These are phyloP conservation scores for Lithophane ornitopus DNA, from an alignment of 2,888 invertebrate genomes.

Conservation along the genomic window DNA sequence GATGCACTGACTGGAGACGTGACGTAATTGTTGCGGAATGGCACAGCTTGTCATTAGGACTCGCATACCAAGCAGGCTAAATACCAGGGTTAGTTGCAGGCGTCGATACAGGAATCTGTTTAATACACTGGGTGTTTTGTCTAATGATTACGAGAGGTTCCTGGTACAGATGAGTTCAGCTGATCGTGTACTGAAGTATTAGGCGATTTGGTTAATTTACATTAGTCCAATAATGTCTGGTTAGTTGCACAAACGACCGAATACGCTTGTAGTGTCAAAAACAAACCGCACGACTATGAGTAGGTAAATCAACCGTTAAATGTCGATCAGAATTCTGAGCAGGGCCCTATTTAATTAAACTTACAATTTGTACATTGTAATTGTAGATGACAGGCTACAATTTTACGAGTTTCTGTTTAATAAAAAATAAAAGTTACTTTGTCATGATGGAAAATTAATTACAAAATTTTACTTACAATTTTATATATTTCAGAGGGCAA, in stretches of 20 bases:
- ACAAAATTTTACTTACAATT: no score
- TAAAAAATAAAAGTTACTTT: no score
- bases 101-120: neutral
- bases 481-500: no score
- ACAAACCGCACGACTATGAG: neutral
- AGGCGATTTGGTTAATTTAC: constrained; percentile 15
- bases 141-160: neutral
- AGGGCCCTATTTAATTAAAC: no score
- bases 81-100: constrained; percentile 9
- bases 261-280: constrained; percentile 1
- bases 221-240: neutral
- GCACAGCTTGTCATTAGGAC: constrained; percentile 49
- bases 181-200: neutral
- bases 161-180: neutral
- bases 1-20: constrained; percentile 15
- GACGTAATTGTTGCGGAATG: constrained; percentile 30
- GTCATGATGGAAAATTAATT: no score
- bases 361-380: no score
- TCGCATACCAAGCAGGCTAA: constrained; percentile 47
- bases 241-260: neutral
- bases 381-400: no score
- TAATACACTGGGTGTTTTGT: neutral
- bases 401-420: no score
- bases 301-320: constrained; percentile 6
- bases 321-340: neutral